A percentile compares a stretch with the other conserved stretches of the same genome.
phyloP scores from a whole-genome alignment of 2,888 invertebrate genomes.

The Noctua janthe region DNA sequence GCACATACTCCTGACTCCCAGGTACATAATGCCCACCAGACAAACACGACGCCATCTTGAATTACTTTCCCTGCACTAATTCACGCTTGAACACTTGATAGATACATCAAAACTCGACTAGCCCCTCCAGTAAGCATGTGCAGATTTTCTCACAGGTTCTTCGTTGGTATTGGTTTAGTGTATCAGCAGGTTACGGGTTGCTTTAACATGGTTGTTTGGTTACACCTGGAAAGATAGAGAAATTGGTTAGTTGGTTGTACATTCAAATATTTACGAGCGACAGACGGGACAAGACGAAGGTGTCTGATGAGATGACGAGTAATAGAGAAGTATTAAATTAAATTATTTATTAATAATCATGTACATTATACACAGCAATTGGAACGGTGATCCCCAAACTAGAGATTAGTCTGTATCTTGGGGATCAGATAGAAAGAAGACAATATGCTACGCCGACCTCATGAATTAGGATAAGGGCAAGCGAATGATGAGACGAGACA shows the following conservation, averaged over 20 bases:
- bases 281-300: too few relatives aligned
- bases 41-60: constrained; percentile 86
- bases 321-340: too few relatives aligned
- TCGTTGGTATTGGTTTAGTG: constrained; percentile 28
- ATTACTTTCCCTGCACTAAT: constrained; percentile 51
- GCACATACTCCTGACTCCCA: constrained; percentile 83
- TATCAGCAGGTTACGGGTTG: constrained; percentile 56
- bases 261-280: too few relatives aligned
- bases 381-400: too few relatives aligned
- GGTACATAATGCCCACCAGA: constrained; percentile 78
- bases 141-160: constrained; percentile 42
- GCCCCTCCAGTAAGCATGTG: constrained; percentile 48
- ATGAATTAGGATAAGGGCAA: too few relatives aligned
- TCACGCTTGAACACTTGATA: constrained; percentile 55
- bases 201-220: constrained; percentile 74
- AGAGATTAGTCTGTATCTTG: too few relatives aligned
- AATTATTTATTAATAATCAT: too few relatives aligned
- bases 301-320: too few relatives aligned
- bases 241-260: constrained; percentile 30
- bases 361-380: too few relatives aligned
- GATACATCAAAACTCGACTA: constrained; percentile 64
- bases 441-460: too few relatives aligned
- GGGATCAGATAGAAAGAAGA: too few relatives aligned
- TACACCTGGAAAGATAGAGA: constrained; percentile 71
- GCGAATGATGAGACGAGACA: too few relatives aligned